Percentiles rank a stretch among this genome's conserved stretches.
These are phyloP conservation scores for Rhopalosiphum padi DNA, from an alignment of 1,140 invertebrate genomes.

Conservation along the genomic window DNA sequence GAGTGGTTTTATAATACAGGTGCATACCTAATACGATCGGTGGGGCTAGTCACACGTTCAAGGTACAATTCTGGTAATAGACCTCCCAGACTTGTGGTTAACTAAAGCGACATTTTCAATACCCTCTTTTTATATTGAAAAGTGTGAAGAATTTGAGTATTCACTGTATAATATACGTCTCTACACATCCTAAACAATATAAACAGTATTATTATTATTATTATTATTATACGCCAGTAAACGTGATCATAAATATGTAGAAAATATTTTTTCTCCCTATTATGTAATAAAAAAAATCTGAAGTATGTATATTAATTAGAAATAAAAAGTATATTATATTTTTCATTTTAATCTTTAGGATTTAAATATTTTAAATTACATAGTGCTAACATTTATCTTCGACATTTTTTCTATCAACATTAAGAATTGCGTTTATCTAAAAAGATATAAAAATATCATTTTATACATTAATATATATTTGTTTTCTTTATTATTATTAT, in stretches of 20 bases:
- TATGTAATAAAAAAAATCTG: neutral
- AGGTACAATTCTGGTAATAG: constrained; percentile 5
- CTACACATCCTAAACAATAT: neutral
- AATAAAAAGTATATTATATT: neutral
- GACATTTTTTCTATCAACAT: neutral
- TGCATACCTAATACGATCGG: constrained; percentile 46
- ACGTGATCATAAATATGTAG: constrained; percentile 24
- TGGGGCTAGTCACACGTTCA: constrained; percentile 22
- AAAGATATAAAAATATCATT: neutral
- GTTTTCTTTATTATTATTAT: neutral
- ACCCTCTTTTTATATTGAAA: neutral
- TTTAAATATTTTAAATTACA: neutral
- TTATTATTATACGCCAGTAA: neutral
- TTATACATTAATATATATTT: neutral
- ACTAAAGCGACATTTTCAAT: constrained; percentile 30
- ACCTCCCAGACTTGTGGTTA: constrained; percentile 26
- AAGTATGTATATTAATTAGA: neutral
- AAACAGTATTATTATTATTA: neutral
- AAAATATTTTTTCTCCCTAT: neutral
- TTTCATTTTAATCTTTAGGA: neutral
- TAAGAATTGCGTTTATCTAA: neutral
- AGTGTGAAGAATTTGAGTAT: constrained; percentile 39
- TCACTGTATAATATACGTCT: neutral
- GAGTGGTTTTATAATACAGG: neutral
- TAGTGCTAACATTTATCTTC: neutral